phyloP scores from a whole-genome alignment of 2,113 vertebrate genomes.

The Ranitomeya variabilis region DNA sequence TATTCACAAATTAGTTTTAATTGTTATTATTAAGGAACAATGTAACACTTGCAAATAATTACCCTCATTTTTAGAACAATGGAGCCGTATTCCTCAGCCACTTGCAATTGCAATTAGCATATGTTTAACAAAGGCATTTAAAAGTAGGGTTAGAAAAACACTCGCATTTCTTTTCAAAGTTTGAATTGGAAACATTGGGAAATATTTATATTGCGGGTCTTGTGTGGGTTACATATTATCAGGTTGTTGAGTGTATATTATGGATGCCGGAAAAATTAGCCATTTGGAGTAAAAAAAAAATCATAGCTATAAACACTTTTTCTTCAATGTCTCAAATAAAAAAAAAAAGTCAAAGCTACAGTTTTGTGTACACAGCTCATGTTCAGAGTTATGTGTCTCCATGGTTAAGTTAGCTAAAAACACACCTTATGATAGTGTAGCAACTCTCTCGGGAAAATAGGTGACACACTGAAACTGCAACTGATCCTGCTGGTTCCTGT shows the following conservation, averaged over 20 bases:
- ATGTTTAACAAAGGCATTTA: conserved; percentile 46
- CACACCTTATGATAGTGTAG: too few species aligned
- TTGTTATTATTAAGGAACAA: conserved; percentile 57
- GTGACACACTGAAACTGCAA: too few species aligned
- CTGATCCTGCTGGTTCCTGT: too few species aligned
- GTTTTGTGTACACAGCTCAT: too few species aligned
- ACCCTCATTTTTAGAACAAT: conserved; percentile 56
- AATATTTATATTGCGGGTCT: neutral
- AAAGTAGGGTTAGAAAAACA: conserved; percentile 46
- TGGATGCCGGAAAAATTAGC: neutral
- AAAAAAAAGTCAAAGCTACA: too few species aligned
- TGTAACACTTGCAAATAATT: conserved; percentile 58
- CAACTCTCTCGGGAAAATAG: too few species aligned
- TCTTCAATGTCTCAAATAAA: too few species aligned
- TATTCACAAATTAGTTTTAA: conserved; percentile 58
- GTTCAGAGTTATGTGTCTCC: too few species aligned
- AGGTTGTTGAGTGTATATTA: neutral
- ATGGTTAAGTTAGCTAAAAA: too few species aligned
- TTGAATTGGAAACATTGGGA: conserved; percentile 11
- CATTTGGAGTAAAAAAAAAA: neutral
- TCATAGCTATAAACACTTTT: too few species aligned
- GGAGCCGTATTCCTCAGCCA: conserved; percentile 47
- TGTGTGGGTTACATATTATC: neutral
- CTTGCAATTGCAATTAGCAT: conserved; percentile 52
- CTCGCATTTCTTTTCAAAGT: conserved; percentile 19